Evolutionary conservation across 2,113 vertebrate genomes (phyloP).

Genomic region (Picathartes gymnocephalus): DNA sequence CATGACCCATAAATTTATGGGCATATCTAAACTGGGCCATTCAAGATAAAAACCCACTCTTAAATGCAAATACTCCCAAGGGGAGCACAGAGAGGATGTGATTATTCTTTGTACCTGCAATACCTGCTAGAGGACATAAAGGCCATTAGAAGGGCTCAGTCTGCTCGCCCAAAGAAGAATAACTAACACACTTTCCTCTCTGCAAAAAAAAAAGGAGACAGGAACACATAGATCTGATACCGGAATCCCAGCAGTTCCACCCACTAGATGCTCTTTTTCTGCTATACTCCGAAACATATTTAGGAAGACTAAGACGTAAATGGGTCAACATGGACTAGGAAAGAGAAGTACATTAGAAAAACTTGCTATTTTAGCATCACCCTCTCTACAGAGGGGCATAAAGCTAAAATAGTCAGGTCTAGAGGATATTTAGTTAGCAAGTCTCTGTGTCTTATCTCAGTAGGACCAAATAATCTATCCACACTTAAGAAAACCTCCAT

Average conservation of each 20-base stretch:
- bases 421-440: not conserved
- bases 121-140: not conserved
- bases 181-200: not conserved
- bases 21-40: not conserved
- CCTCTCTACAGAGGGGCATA: not conserved
- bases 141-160: not conserved
- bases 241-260: not conserved
- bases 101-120: not conserved
- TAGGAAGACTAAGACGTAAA: not conserved
- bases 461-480: not conserved
- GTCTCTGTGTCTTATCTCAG: not conserved
- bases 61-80: not conserved
- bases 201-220: not conserved
- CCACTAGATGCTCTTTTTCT: not conserved
- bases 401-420: not conserved
- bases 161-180: not conserved
- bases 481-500: not conserved
- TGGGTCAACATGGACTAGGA: not conserved
- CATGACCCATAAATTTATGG: not conserved
- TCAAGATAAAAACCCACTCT: not conserved
- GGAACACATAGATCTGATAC: not conserved
- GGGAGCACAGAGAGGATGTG: not conserved
- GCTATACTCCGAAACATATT: not conserved
- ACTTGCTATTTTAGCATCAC: not conserved
- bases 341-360: not conserved